A percentile compares a stretch with the other conserved stretches of the same genome.
Evolutionary conservation across 2,113 vertebrate genomes (phyloP).

Genomic region (Sakesphorus luctuosus): DNA sequence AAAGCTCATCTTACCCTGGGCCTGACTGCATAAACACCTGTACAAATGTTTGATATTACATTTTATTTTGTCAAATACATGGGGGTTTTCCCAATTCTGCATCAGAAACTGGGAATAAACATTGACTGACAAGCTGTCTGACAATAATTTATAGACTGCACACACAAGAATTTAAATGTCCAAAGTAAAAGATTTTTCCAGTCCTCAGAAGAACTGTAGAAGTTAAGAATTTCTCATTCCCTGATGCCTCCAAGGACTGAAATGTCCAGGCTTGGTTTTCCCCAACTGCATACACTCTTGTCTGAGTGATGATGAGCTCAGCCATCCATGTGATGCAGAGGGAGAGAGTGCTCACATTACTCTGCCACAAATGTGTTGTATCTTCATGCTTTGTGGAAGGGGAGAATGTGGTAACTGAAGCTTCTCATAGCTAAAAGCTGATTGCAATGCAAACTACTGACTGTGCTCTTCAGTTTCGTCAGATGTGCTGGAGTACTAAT

Average conservation of each 20-base stretch:
- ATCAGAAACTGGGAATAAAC: neutral
- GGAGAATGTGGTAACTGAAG: neutral
- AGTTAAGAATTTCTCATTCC: neutral
- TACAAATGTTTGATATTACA: neutral
- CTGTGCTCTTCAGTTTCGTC: neutral
- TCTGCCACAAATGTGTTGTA: slow-evolving; percentile 19
- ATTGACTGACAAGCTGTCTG: neutral
- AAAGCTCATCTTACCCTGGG: neutral
- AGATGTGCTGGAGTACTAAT: neutral
- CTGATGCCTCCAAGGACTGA: neutral
- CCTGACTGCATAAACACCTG: neutral
- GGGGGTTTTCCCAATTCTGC: neutral
- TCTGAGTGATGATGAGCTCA: neutral
- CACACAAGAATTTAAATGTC: neutral
- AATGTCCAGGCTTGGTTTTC: neutral
- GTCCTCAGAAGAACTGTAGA: neutral
- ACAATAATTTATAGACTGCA: neutral
- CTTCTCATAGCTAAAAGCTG: neutral
- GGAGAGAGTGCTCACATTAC: neutral
- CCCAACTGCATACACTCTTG: neutral
- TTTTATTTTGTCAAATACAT: neutral
- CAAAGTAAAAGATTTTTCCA: neutral
- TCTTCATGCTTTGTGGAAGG: neutral
- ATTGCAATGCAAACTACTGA: neutral
- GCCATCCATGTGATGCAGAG: neutral